These are phyloP conservation scores for Eristalinus sepulchralis DNA, from an alignment of 2,888 invertebrate species.

Conservation along the genomic window DNA sequence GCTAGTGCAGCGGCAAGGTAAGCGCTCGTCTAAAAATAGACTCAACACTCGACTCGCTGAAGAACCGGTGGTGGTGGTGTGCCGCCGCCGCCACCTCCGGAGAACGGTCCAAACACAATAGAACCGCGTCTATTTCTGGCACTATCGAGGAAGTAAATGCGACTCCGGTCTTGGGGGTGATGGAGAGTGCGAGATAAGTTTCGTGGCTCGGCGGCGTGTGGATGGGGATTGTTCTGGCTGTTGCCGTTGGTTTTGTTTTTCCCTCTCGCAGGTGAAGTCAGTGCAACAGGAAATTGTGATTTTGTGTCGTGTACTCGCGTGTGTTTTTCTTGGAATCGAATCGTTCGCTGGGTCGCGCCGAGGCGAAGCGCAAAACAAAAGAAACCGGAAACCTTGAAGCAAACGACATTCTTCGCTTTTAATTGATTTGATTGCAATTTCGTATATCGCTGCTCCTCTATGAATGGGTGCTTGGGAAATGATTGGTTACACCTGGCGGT, in stretches of 20 bases:
- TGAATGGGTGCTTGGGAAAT: slow-evolving; percentile 4
- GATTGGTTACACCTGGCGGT: background rate
- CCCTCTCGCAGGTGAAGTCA: slow-evolving; percentile 15
- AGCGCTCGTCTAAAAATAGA: slow-evolving; percentile 48
- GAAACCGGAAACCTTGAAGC: slow-evolving; percentile 34
- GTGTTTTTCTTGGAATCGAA: slow-evolving; percentile 23
- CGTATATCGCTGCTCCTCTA: background rate
- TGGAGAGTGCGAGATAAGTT: slow-evolving; percentile 6
- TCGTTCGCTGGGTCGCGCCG: slow-evolving; percentile 1
- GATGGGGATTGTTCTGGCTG: background rate
- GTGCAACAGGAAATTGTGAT: slow-evolving; percentile 57
- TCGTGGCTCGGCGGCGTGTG: background rate
- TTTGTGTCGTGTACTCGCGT: slow-evolving; percentile 29
- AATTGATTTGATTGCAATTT: slow-evolving; percentile 32
- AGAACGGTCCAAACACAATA: slow-evolving; percentile 34
- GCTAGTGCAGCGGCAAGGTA: background rate
- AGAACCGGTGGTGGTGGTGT: background rate
- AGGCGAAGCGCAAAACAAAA: slow-evolving; percentile 13
- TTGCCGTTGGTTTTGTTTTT: background rate
- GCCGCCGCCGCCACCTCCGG: background rate
- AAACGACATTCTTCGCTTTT: slow-evolving; percentile 35
- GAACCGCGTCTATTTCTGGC: slow-evolving; percentile 46
- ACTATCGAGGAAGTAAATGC: slow-evolving; percentile 50
- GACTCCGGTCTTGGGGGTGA: background rate
- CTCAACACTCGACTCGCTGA: background rate